Percentiles rank a stretch among this genome's conserved stretches.
Conservation (phyloP, 2,797 vertebrate genomes). For the Spheniscus humboldti region DNA sequence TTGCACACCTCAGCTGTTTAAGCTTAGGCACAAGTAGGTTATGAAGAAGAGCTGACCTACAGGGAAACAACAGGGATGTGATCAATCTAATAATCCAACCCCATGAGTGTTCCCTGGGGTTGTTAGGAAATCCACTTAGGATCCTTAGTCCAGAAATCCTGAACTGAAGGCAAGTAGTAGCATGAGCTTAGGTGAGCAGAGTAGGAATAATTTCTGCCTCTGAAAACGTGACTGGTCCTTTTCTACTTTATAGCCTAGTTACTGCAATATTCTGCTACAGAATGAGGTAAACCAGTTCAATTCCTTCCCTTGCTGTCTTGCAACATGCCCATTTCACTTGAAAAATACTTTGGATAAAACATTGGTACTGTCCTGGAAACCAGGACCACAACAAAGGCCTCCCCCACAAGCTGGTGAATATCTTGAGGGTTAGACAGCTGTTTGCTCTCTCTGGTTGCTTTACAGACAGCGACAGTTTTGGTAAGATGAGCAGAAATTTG, state of each 20-base stretch:
- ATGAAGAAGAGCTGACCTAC: neutral
- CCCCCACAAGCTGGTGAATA: neutral
- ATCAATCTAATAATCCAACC: neutral
- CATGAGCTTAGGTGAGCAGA: neutral
- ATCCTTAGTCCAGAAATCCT: neutral
- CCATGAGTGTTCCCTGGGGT: neutral
- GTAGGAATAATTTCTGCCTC: neutral
- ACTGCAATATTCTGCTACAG: neutral
- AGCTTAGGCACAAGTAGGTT: neutral
- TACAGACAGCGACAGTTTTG: accelerated
- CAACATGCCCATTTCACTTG: neutral
- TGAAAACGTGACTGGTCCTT: neutral
- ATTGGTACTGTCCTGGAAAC: neutral
- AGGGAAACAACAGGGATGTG: neutral
- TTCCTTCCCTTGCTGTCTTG: neutral
- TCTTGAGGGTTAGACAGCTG: neutral
- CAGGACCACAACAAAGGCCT: neutral
- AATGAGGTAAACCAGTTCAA: neutral
- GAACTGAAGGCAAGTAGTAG: neutral
- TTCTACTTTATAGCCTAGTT: neutral
- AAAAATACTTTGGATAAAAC: neutral
- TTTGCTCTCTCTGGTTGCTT: neutral
- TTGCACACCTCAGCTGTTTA: neutral
- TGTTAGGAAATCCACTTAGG: neutral
- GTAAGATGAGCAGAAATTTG: neutral